Conservation (phyloP, 2,113 vertebrate genomes). For the Hypocryptadius cinnamomeus region DNA sequence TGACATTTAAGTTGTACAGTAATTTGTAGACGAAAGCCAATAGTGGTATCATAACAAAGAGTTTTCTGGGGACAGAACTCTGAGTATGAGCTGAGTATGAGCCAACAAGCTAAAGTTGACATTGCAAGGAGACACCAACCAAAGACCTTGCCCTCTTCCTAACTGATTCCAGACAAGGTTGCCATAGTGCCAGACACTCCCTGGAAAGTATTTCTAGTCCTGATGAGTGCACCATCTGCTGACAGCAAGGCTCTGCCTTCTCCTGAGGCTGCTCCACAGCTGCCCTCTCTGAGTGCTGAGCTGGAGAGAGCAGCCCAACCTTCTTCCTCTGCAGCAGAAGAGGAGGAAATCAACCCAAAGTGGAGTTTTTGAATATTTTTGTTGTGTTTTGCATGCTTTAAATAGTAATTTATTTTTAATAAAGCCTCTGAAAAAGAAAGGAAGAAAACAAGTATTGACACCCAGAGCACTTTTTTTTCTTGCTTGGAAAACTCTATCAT, state of each 20-base stretch:
- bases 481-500: background rate
- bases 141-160: slow-evolving; percentile 1
- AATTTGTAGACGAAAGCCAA: slow-evolving; percentile 49
- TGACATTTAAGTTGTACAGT: slow-evolving; percentile 50
- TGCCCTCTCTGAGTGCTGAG: background rate
- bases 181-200: background rate
- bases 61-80: slow-evolving; percentile 52
- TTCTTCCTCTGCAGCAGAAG: background rate
- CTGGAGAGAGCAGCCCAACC: background rate
- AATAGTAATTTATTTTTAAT: background rate
- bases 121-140: slow-evolving; percentile 6
- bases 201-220: background rate
- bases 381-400: background rate
- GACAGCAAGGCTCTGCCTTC: background rate
- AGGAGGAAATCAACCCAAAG: background rate
- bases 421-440: background rate
- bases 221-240: background rate
- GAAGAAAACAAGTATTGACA: background rate
- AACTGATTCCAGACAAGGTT: slow-evolving; percentile 40
- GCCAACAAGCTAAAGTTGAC: slow-evolving; percentile 18
- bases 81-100: background rate
- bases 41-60: slow-evolving; percentile 50
- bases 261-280: background rate
- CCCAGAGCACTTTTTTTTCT: background rate
- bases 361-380: background rate